Evolutionary conservation across 2,797 vertebrate species (phyloP), one percentile per base, ranked within the genome.

Genomic region (Cuculus canorus): DNA sequence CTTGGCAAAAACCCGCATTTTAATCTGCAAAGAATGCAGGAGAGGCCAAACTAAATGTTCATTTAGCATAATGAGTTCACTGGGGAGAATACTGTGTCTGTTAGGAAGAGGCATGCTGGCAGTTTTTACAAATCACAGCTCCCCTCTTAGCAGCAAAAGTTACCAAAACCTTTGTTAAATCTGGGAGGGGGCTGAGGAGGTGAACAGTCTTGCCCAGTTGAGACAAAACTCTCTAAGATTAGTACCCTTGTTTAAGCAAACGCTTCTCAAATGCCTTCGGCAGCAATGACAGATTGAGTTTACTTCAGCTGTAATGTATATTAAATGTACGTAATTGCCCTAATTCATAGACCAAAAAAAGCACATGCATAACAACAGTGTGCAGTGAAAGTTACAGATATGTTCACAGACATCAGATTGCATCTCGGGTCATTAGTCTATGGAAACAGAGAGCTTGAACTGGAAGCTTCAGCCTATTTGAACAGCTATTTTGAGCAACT

Each of bases 151-250:
- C 2, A 37, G 24, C n/a, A 66, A 56, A 63, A 47, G 14, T 82
- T 82, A 43, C 10, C 9, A 75, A 53, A 84, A 54, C 3, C 69
- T 13, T 13, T 59, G 19, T 61, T 23, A 30, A 9, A 83, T 15
- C 11, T 59, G 28, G 5, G 2, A 45, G 5, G 0, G 3, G 1
- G 1, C 19, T 43, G 4, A 86, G 11, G 59, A 68, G 59, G 4
- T 25, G 9, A 50, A 5, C 5, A 32, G 10, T 28, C 17, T 66
- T 78, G 17, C 10, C 4, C 27, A 41, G 8, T 1, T 59, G 9
- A 57, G 19, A 10, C 10, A 82, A 82, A 86, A 24, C 6, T 5
- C 50, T 61, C 39, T 39, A 35, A 61, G 50, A 72, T 25, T 53
- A 41, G 9, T 65, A 48, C 5, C 3, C 4, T 5, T 28, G 2